Base-by-base conservation (phyloP, 2,888 invertebrate species). In the Lissonota sp. region DNA sequence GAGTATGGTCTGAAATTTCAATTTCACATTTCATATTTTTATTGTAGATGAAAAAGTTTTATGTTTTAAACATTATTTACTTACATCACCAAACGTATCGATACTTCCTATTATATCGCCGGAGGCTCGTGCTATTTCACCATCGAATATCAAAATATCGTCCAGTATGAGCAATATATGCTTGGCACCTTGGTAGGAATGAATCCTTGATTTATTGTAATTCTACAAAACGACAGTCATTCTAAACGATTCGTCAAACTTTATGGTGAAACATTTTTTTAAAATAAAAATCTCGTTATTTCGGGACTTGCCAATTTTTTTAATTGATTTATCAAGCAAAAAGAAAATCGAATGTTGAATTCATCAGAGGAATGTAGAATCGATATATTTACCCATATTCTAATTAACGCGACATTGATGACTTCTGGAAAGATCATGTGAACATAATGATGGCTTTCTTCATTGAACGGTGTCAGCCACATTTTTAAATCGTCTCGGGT, bases 201-300 rank as follows among this genome's bases (percentile, higher is more conserved):
- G 96, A 85, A 97, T 97, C 80, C 97, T 94, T 0, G 97, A 97
- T 92, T 97, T 97, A 92, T 97, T 97, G 92, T 98, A 97, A 91
- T 97, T 97, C 97, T 97, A 93, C 26, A 26, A 92, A 86, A 78
- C 42, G 39, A 69, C 12, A 44, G n/a, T 16, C 6, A 62, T 42
- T 51, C 62, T 12, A 12, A 72, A 63, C 5, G 40, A 16, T 72
- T 44, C 12, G 37, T 53, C 42, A 63, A 44, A 55, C 8, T 7
- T 12, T 10, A 53, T 67, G 6, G 14, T 8, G n/a, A 49, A 16
- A 12, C 26, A 44, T 44, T 8, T 26, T 1, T 8, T 44, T 44
- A 44, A 44, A 44, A 44, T 4, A 44, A 44, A 44, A 44, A 44
- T 8, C 6, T 2, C 1, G 10, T 44, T 44, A 44, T 44, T 44